Evolutionary conservation across 2,888 invertebrate species (phyloP).

Genomic region (Caenorhabditis parvicauda): DNA sequence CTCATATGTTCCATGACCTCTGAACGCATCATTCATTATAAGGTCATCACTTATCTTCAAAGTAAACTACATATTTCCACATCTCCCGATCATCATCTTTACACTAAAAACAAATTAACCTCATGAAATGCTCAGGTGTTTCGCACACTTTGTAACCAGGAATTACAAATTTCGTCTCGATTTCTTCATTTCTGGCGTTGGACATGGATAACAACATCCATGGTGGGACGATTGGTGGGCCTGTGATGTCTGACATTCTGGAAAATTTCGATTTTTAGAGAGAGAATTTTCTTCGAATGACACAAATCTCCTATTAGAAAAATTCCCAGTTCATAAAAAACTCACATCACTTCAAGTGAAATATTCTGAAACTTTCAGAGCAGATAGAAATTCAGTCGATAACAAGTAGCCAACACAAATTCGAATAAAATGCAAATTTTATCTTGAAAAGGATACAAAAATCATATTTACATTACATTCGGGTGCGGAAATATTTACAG

Average conservation of each 20-base stretch:
- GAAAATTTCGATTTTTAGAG: too few species aligned
- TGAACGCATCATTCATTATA: slow-evolving; percentile 63
- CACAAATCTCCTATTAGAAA: too few species aligned
- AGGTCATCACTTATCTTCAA: background rate
- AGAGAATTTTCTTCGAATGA: too few species aligned
- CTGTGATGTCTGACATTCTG: slow-evolving; percentile 16
- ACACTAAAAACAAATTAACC: slow-evolving; percentile 8
- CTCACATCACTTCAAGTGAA: too few species aligned
- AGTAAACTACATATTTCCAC: background rate
- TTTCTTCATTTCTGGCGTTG: slow-evolving; percentile 15
- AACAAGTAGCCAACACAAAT: too few species aligned
- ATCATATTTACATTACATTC: too few species aligned
- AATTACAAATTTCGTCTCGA: slow-evolving; percentile 31
- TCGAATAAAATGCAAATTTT: too few species aligned
- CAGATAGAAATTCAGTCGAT: too few species aligned
- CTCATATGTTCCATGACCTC: slow-evolving; percentile 90
- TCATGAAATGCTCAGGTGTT: slow-evolving; percentile 34
- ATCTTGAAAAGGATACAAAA: too few species aligned
- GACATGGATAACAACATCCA: slow-evolving; percentile 28
- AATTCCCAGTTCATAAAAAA: too few species aligned
- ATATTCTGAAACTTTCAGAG: too few species aligned
- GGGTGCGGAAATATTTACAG: too few species aligned
- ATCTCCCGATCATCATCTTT: slow-evolving; percentile 5
- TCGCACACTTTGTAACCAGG: slow-evolving; percentile 37
- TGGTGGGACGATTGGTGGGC: slow-evolving; percentile 25